Conservation (phyloP, 2,888 invertebrate genomes). For the Hyppa rectilinea region DNA sequence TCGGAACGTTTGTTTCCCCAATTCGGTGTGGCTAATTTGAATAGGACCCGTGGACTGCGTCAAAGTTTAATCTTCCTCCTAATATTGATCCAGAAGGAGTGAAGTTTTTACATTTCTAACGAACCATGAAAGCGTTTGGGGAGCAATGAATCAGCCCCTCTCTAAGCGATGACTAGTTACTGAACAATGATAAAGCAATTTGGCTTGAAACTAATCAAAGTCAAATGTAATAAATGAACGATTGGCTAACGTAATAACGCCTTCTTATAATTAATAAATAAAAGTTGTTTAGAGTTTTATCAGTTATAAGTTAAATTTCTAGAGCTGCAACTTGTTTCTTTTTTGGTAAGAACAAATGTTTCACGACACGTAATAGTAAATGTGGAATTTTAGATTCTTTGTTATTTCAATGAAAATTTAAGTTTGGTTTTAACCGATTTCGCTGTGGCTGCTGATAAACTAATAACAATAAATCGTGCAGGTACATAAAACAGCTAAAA, state of each 20-base stretch:
- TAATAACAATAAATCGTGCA: slow-evolving; percentile 40
- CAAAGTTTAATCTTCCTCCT: slow-evolving; percentile 80
- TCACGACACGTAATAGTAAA: not conserved
- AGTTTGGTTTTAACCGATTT: not conserved
- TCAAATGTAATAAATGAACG: slow-evolving; percentile 40
- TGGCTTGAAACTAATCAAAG: slow-evolving; percentile 53
- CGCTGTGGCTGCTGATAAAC: not conserved
- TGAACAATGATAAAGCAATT: slow-evolving; percentile 66
- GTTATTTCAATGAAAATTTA: not conserved
- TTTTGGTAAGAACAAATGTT: not conserved
- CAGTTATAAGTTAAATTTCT: slow-evolving; percentile 2
- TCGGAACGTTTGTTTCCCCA: slow-evolving; percentile 72
- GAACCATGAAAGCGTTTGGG: slow-evolving; percentile 78
- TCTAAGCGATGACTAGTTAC: slow-evolving; percentile 63
- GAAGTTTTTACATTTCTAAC: slow-evolving; percentile 85
- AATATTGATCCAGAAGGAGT: slow-evolving; percentile 82
- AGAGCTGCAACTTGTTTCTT: slow-evolving; percentile 11
- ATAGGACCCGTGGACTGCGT: slow-evolving; percentile 73
- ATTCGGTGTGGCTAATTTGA: slow-evolving; percentile 78
- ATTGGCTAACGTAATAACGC: slow-evolving; percentile 38
- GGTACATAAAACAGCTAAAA: slow-evolving; percentile 45
- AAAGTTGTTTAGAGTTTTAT: slow-evolving; percentile 20
- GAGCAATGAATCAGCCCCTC: slow-evolving; percentile 74
- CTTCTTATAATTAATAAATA: slow-evolving; percentile 21
- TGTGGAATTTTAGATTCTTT: not conserved